phyloP scores from a whole-genome alignment of 2,888 invertebrate genomes.

The Chloroclystis v-ata region DNA sequence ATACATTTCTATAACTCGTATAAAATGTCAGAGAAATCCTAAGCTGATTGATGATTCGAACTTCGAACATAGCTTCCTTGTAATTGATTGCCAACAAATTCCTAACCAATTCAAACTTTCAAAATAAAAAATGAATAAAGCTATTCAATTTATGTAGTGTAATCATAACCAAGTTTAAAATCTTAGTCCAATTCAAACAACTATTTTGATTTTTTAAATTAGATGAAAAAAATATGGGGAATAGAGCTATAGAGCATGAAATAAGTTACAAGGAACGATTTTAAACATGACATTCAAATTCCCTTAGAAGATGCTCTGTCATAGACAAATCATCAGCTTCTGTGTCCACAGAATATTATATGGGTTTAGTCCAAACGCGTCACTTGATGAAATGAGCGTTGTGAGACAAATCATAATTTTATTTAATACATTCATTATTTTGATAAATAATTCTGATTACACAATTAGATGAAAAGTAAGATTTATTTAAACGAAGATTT shows the following conservation, averaged over 20 bases:
- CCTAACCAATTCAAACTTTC: slow-evolving; percentile 12
- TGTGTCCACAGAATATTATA: slow-evolving; percentile 6
- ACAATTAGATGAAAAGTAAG: no score
- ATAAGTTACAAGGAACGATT: slow-evolving; percentile 54
- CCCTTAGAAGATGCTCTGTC: slow-evolving; percentile 55
- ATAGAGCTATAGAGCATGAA: slow-evolving; percentile 53
- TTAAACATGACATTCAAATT: slow-evolving; percentile 67
- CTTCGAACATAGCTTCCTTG: neutral
- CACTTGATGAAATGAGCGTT: neutral
- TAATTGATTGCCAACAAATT: slow-evolving; percentile 7
- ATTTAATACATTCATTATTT: no score
- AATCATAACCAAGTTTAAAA: no score
- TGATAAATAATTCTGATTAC: no score
- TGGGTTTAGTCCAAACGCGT: neutral
- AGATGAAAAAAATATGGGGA: slow-evolving; percentile 1
- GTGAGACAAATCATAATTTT: neutral
- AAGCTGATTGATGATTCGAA: slow-evolving; percentile 9
- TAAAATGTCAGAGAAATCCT: neutral
- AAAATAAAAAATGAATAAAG: slow-evolving; percentile 1
- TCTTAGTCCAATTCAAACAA: no score
- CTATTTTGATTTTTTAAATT: no score
- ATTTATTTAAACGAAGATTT: no score
- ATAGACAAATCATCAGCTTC: slow-evolving; percentile 66
- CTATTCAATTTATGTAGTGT: neutral
- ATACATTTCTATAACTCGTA: no score